Conservation (phyloP, 1,140 invertebrate genomes). For the Sycophila sp. region DNA sequence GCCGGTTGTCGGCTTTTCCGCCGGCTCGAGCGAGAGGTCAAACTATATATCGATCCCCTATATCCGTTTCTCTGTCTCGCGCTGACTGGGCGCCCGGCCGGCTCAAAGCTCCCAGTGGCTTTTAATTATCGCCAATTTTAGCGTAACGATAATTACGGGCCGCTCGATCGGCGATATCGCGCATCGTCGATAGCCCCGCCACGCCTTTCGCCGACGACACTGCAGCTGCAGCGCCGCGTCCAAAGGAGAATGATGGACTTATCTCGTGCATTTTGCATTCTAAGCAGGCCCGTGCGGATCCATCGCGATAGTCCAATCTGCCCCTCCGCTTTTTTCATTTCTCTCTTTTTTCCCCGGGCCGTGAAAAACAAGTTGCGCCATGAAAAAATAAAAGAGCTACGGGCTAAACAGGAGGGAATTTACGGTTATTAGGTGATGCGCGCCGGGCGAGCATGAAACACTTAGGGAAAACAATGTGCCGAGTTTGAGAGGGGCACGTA, state of each 20-base stretch:
- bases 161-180: slow-evolving; percentile 12
- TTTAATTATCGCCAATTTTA: slow-evolving; percentile 31
- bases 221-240: not conserved
- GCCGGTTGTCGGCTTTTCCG: too few species aligned
- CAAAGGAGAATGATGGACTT: slow-evolving; percentile 3
- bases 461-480: slow-evolving; percentile 32
- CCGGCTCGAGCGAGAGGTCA: not conserved
- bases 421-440: slow-evolving; percentile 36
- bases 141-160: slow-evolving; percentile 25
- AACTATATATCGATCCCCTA: not conserved
- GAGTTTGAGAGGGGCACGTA: not conserved
- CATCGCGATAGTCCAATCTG: slow-evolving; percentile 18
- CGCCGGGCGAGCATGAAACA: slow-evolving; percentile 3
- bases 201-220: slow-evolving; percentile 4
- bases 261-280: too few species aligned
- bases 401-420: slow-evolving; percentile 22
- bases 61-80: not conserved
- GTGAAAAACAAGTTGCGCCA: slow-evolving; percentile 2
- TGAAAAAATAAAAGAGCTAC: slow-evolving; percentile 15
- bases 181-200: not conserved
- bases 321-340: not conserved
- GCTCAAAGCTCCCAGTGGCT: not conserved
- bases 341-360: too few species aligned
- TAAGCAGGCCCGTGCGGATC: not conserved
- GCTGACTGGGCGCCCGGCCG: not conserved